Evolutionary conservation across 2,113 vertebrate genomes (phyloP).

Genomic region (Origma solitaria): DNA sequence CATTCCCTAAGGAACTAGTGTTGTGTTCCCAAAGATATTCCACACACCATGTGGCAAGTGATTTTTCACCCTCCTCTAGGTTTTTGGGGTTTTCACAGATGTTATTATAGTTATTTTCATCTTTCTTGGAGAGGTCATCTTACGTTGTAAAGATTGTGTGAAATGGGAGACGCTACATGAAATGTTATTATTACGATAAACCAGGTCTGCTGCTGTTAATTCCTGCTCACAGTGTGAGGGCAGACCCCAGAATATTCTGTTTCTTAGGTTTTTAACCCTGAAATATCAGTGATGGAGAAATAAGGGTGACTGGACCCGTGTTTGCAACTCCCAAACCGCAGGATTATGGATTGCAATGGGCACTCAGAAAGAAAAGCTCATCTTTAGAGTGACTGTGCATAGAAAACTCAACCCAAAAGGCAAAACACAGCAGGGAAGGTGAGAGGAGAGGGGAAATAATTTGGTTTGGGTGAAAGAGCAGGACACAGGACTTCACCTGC

Average conservation of each 20-base stretch:
- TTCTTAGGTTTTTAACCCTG: background rate
- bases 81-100: constrained; percentile 28
- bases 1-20: background rate
- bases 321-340: background rate
- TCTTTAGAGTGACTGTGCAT: too few relatives aligned
- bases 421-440: background rate
- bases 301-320: background rate
- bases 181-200: background rate
- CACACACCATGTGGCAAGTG: constrained; percentile 28
- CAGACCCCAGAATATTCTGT: background rate
- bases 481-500: background rate
- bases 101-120: constrained; percentile 64
- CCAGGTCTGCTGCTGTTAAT: background rate
- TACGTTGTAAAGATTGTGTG: constrained; percentile 29
- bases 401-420: background rate
- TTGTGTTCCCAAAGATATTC: constrained; percentile 57
- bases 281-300: background rate
- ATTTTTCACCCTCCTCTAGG: background rate
- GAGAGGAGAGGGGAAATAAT: background rate
- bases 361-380: background rate
- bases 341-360: background rate
- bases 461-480: background rate
- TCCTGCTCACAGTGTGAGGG: background rate
- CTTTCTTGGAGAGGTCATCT: constrained; percentile 52
- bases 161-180: constrained; percentile 30